Evolutionary conservation across 2,888 invertebrate species (phyloP).

Genomic region (Caenorhabditis zanzibari): DNA sequence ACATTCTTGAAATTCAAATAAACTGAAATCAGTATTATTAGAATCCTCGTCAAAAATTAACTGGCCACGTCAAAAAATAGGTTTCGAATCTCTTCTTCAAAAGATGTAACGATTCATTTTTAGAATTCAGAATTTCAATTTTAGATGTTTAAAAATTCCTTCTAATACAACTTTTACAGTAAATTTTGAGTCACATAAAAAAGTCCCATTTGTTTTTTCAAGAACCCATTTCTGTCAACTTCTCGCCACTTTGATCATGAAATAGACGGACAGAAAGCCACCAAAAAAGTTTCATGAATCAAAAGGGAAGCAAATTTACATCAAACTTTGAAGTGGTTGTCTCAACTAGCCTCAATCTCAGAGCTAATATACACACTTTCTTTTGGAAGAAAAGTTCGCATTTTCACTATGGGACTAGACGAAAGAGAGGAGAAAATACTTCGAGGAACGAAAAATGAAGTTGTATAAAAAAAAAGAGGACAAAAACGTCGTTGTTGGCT

Average conservation of each 20-base stretch:
- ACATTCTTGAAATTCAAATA: too few species aligned
- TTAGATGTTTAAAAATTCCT: too few species aligned
- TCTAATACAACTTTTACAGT: too few species aligned
- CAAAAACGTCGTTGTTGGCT: constrained; percentile 36
- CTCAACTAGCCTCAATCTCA: constrained; percentile 43
- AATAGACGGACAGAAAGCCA: constrained; percentile 7
- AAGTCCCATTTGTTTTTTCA: too few species aligned
- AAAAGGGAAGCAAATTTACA: constrained; percentile 38
- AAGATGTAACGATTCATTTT: too few species aligned
- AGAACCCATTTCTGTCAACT: background rate
- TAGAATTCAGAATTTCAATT: too few species aligned
- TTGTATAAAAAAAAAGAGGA: constrained; percentile 17
- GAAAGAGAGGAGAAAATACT: background rate
- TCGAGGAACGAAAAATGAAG: constrained; percentile 23
- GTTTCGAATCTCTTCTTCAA: too few species aligned
- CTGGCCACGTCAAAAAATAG: too few species aligned
- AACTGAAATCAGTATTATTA: too few species aligned
- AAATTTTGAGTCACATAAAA: too few species aligned
- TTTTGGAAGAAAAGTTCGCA: constrained; percentile 29
- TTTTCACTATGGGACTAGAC: constrained; percentile 4
- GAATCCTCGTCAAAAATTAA: too few species aligned
- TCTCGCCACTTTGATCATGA: background rate
- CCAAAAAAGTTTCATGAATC: background rate
- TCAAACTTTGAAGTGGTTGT: constrained; percentile 49
- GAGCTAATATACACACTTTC: constrained; percentile 52